These are phyloP conservation scores for Cantharis lateralis DNA, from an alignment of 2,888 invertebrate species.

Conservation along the genomic window DNA sequence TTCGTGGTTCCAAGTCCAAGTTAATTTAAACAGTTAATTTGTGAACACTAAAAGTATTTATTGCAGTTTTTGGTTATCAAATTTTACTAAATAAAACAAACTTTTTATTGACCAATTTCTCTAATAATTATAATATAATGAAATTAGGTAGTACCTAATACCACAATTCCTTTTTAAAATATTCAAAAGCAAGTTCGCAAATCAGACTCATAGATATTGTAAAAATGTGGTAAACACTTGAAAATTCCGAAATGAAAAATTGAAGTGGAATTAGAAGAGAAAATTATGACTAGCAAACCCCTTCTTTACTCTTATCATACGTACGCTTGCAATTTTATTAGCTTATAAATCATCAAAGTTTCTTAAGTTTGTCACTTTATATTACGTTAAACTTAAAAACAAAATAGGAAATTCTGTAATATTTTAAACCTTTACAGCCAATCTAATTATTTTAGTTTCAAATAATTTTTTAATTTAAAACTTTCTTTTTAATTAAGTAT, in stretches of 20 bases:
- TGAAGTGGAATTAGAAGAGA: background rate
- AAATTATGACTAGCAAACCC: background rate
- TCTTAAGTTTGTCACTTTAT: background rate
- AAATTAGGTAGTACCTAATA: too few species aligned
- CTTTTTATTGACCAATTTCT: too few species aligned
- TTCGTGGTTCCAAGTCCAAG: too few species aligned
- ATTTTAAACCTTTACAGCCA: background rate
- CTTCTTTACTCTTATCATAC: background rate
- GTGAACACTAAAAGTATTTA: too few species aligned
- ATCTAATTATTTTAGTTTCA: background rate
- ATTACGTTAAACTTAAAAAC: background rate
- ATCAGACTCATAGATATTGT: background rate
- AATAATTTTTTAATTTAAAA: background rate
- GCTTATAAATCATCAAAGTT: background rate
- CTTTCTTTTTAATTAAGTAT: background rate
- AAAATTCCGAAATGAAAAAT: background rate
- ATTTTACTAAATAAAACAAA: too few species aligned
- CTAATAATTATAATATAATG: too few species aligned
- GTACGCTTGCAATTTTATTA: background rate
- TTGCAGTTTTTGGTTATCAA: too few species aligned
- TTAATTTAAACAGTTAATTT: too few species aligned
- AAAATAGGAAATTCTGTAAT: background rate
- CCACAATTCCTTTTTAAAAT: too few species aligned
- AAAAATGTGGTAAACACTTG: background rate
- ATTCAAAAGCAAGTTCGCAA: background rate